Evolutionary conservation across 2,888 invertebrate genomes (phyloP).

Genomic region (Pocota personata): DNA sequence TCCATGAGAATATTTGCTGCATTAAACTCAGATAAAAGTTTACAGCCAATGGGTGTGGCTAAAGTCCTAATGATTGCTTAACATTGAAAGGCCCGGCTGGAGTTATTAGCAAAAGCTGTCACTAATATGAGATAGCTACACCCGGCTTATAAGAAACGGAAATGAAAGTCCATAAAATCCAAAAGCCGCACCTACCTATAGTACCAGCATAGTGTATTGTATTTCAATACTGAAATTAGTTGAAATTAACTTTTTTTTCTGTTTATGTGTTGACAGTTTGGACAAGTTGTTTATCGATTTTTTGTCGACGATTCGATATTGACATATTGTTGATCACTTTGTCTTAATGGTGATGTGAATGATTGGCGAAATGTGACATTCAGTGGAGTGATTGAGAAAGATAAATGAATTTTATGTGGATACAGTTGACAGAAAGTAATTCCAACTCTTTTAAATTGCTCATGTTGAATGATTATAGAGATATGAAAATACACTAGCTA

Average conservation of each 20-base stretch:
- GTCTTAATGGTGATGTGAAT: neutral
- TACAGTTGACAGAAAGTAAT: too few species aligned
- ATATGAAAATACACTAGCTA: too few species aligned
- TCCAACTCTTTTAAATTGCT: too few species aligned
- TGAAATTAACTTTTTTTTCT: neutral
- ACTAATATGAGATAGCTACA: neutral
- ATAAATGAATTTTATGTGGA: neutral
- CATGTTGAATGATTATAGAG: too few species aligned
- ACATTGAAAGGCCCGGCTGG: neutral
- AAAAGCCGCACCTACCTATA: neutral
- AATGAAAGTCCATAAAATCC: constrained; percentile 14
- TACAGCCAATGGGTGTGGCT: constrained; percentile 40
- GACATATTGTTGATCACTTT: neutral
- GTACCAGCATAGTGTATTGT: constrained; percentile 9
- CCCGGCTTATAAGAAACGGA: constrained; percentile 30
- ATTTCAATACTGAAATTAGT: constrained; percentile 17
- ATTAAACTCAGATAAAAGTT: constrained; percentile 8
- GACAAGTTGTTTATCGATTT: constrained; percentile 4
- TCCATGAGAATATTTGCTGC: constrained; percentile 27
- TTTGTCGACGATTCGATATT: neutral
- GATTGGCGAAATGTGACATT: neutral
- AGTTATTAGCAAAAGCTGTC: neutral
- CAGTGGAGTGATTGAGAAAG: neutral
- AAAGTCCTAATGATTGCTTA: constrained; percentile 31
- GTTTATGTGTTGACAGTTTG: constrained; percentile 18